Evolutionary conservation across 2,797 vertebrate species (phyloP).

Genomic region (Oreortyx pictus): DNA sequence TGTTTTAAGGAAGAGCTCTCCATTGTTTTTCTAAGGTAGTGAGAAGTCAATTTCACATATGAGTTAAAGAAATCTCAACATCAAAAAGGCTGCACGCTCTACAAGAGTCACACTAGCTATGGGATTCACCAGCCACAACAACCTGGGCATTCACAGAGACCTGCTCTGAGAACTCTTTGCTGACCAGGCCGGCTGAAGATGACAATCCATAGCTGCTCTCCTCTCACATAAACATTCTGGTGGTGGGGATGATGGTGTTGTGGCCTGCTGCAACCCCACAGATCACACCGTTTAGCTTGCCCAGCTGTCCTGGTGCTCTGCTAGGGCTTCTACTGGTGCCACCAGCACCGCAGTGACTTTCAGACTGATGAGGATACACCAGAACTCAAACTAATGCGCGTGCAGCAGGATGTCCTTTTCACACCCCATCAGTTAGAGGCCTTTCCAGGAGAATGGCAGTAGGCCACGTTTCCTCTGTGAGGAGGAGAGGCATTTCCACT

Average conservation of each 20-base stretch:
- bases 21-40: background rate
- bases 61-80: background rate
- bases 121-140: background rate
- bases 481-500: background rate
- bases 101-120: background rate
- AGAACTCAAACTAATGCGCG: accelerated
- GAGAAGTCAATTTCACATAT: background rate
- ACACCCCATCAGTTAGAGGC: background rate
- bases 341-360: background rate
- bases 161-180: background rate
- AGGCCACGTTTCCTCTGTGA: background rate
- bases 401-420: background rate
- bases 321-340: background rate
- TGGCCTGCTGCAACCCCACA: accelerated
- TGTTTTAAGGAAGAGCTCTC: background rate
- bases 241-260: background rate
- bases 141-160: accelerated
- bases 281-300: accelerated
- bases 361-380: accelerated
- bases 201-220: background rate
- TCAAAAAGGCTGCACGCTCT: background rate
- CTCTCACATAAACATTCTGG: background rate
- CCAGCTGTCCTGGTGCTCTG: background rate
- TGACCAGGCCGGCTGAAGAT: accelerated
- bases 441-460: background rate